Conservation (phyloP, 1,140 invertebrate genomes). For the Drosophila kepulauana region DNA sequence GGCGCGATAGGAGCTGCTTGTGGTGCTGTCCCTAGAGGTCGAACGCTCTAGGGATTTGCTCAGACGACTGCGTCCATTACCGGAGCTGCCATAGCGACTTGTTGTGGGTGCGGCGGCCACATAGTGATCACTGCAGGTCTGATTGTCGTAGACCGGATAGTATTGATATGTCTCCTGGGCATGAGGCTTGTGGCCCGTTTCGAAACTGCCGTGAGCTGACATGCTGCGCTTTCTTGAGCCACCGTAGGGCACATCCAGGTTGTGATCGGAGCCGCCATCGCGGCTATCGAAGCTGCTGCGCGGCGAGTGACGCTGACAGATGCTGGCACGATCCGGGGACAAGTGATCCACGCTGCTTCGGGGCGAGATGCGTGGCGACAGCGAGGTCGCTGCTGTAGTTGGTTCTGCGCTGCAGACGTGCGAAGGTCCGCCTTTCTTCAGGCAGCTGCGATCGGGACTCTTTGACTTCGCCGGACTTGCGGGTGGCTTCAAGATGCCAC, state of each 20-base stretch:
- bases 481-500: constrained; percentile 77
- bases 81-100: constrained; percentile 29
- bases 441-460: constrained; percentile 81
- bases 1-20: constrained; percentile 75
- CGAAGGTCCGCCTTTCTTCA: constrained; percentile 77
- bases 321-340: constrained; percentile 74
- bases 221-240: constrained; percentile 72
- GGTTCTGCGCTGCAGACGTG: constrained; percentile 72
- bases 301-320: constrained; percentile 75
- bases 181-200: constrained; percentile 57
- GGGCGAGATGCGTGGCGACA: constrained; percentile 78
- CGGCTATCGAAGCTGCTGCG: constrained; percentile 83
- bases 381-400: background rate
- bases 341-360: constrained; percentile 78
- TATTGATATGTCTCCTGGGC: constrained; percentile 81
- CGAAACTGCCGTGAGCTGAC: constrained; percentile 82
- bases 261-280: constrained; percentile 73
- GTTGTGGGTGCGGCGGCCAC: constrained; percentile 74
- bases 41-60: constrained; percentile 83
- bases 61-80: constrained; percentile 56
- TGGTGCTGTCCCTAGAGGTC: constrained; percentile 76
- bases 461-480: constrained; percentile 79
- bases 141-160: constrained; percentile 84
- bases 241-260: constrained; percentile 72
- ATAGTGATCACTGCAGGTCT: constrained; percentile 83